These are phyloP conservation scores for Aricia agestis DNA, from an alignment of 1,140 invertebrate species.

Conservation along the genomic window DNA sequence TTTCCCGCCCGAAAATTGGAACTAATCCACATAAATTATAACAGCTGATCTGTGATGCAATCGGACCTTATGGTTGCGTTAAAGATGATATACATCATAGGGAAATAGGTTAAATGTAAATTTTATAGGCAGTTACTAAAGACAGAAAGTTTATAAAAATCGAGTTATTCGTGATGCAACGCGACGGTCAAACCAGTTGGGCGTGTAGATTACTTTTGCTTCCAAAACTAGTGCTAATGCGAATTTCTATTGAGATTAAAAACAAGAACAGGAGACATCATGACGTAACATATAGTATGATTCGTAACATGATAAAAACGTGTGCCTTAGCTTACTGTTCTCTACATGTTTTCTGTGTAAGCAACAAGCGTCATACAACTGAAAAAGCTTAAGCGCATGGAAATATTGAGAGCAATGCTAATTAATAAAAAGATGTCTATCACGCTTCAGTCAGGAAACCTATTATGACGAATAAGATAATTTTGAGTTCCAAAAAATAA, in stretches of 20 bases:
- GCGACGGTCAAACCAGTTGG: not conserved
- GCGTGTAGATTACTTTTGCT: not conserved
- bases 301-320: not conserved
- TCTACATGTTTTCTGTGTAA: too few relatives aligned
- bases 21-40: conserved; percentile 2
- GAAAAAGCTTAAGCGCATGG: too few relatives aligned
- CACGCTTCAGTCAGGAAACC: too few relatives aligned
- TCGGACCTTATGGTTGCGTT: conserved; percentile 26
- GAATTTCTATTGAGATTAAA: conserved; percentile 2
- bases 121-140: conserved; percentile 33
- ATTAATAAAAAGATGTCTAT: too few relatives aligned
- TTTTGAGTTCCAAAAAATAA: too few relatives aligned
- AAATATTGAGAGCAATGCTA: too few relatives aligned
- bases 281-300: not conserved
- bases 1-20: not conserved
- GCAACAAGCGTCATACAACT: too few relatives aligned
- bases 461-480: too few relatives aligned
- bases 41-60: conserved; percentile 2
- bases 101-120: conserved; percentile 31
- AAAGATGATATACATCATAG: conserved; percentile 27
- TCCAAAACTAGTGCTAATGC: conserved; percentile 4
- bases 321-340: too few relatives aligned
- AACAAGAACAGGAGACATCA: not conserved
- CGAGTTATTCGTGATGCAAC: conserved; percentile 9
- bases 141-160: conserved; percentile 12